These are phyloP conservation scores for Enteromius thamalakanensis DNA, from an alignment of 2,797 vertebrate genomes.

Conservation along the genomic window DNA sequence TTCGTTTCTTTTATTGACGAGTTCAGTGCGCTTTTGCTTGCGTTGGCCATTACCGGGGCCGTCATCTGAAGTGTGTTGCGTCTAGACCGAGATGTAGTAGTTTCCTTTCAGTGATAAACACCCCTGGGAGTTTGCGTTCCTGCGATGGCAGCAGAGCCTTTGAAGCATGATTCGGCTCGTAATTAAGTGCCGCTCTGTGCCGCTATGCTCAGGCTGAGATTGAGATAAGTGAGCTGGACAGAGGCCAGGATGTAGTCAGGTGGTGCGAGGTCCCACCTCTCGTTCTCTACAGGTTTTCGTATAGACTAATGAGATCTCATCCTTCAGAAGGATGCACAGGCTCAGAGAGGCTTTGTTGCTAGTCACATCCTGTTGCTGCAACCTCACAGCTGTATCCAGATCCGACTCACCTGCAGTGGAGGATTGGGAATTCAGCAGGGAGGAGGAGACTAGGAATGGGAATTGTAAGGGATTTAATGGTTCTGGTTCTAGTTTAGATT, in stretches of 20 bases:
- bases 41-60: neutral
- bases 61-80: slow-evolving; percentile 16
- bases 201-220: slow-evolving; percentile 69
- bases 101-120: slow-evolving; percentile 1
- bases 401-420: neutral
- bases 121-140: slow-evolving; percentile 33
- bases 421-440: neutral
- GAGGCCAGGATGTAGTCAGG: slow-evolving; percentile 63
- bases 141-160: slow-evolving; percentile 57
- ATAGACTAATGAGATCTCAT: slow-evolving; percentile 75
- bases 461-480: neutral
- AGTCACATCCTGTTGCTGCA: slow-evolving; percentile 26
- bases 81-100: neutral
- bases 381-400: slow-evolving; percentile 27
- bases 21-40: neutral
- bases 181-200: slow-evolving; percentile 77
- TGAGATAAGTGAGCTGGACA: slow-evolving; percentile 78
- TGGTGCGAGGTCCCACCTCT: slow-evolving; percentile 49
- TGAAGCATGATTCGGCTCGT: slow-evolving; percentile 68
- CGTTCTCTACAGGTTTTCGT: slow-evolving; percentile 67
- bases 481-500: neutral
- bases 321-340: slow-evolving; percentile 62
- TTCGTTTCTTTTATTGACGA: slow-evolving; percentile 21
- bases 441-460: neutral
- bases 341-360: slow-evolving; percentile 36